Evolutionary conservation across 1,140 invertebrate genomes (phyloP).

Genomic region (Drosophila nikananu): DNA sequence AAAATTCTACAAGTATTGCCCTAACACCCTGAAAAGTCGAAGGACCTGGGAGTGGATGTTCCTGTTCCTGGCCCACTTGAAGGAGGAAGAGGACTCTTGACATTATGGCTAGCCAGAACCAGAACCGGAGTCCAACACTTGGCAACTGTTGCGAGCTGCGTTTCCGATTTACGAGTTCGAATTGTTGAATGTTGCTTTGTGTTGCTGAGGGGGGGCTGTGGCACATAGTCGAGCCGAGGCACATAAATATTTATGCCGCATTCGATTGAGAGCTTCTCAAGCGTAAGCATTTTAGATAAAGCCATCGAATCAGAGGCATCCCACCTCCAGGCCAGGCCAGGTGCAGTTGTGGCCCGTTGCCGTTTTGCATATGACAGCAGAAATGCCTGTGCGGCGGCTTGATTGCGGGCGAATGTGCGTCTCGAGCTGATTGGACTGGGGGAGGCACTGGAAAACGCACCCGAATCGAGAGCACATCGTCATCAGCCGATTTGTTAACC

Average conservation of each 20-base stretch:
- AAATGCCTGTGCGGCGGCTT: constrained; percentile 60
- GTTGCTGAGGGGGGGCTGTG: constrained; percentile 7
- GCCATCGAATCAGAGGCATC: constrained; percentile 25
- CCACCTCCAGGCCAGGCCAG: constrained; percentile 30
- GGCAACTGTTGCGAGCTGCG: constrained; percentile 70
- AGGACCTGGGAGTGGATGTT: constrained; percentile 42
- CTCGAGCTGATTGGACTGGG: constrained; percentile 66
- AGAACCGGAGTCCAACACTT: constrained; percentile 42
- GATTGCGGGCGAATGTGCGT: constrained; percentile 62
- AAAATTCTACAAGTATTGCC: not conserved
- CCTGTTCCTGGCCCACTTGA: constrained; percentile 50
- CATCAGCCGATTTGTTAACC: constrained; percentile 74
- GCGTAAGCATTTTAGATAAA: constrained; percentile 85
- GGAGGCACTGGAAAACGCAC: constrained; percentile 12
- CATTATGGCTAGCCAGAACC: constrained; percentile 61
- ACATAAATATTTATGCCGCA: constrained; percentile 79
- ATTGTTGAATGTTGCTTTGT: constrained; percentile 22
- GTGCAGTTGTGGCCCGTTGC: constrained; percentile 41
- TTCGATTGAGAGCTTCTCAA: constrained; percentile 79
- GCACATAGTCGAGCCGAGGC: constrained; percentile 48
- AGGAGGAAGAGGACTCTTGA: constrained; percentile 56
- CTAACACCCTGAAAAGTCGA: constrained; percentile 5
- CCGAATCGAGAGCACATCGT: constrained; percentile 30
- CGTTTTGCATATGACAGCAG: constrained; percentile 80
- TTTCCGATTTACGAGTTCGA: constrained; percentile 42